Base-by-base conservation (phyloP, 2,888 invertebrate genomes). In the Onthophagus sagittarius region DNA sequence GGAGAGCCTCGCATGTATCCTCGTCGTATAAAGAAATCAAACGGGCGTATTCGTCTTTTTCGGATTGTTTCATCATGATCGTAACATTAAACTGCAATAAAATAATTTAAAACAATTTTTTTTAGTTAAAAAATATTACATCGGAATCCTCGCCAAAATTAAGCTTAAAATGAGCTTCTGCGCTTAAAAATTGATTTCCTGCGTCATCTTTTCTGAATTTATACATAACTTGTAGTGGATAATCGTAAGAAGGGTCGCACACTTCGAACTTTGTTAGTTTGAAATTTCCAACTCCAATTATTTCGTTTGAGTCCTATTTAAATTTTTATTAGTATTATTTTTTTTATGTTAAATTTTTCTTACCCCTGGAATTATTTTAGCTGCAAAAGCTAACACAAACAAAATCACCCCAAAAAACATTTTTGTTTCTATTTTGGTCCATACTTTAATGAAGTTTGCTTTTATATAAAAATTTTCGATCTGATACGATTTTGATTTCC, bases 61-160 rank as follows among this genome's bases (percentile, higher is more conserved):
- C 71, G 5, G 63, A 72, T 63, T 75, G 72, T 62, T 75, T 75
- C 31, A 71, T 69, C 1, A 31, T 69, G 2, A 73, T 39, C 2
- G 73, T 72, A 11, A 75, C 13, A 14, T 74, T 74, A 53, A 67
- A 70, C 74, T 74, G 23, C 23, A 23, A 23, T 23, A 23, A 23
- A 23, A 23, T 23, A 23, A 23, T n/a, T n/a, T n/a, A 33, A 32
- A 1, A 15, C 69, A 32, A 33, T 70, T 33, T 65, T n/a, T 11
- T 53, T 53, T 1, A 53, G 11, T 4, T 53, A 7, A 65, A 15
- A 11, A 31, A 65, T 9, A 53, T 13, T 69, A 75, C 75, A 15
- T 75, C 75, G 6, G 75, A 71, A 63, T 75, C 63, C 11, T 71
- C 69, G 5, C 73, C 75, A 9, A 75, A 71, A 39, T 72, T 64